phyloP scores from a whole-genome alignment of 2,888 invertebrate species.

The Limnephilus auricula region DNA sequence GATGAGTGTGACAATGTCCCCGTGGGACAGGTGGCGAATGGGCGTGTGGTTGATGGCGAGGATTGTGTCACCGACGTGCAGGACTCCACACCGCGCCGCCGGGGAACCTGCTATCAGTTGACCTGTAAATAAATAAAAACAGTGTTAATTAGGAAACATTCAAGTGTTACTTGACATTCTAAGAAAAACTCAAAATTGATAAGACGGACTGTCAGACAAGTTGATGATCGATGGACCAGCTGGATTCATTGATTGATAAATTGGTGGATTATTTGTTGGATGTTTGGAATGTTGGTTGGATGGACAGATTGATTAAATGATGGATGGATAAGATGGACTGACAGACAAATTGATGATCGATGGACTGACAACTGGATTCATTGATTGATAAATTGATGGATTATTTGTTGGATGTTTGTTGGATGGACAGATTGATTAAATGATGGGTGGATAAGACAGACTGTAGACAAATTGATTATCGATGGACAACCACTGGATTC shows the following conservation, averaged over 20 bases:
- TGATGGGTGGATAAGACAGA: no score
- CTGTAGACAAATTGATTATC: no score
- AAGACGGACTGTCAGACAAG: no score
- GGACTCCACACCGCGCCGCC: slow-evolving; percentile 93
- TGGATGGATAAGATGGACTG: no score
- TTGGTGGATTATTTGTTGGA: background rate
- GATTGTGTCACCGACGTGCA: slow-evolving; percentile 96
- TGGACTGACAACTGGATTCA: no score
- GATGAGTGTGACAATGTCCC: slow-evolving; percentile 97
- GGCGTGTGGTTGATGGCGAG: slow-evolving; percentile 96
- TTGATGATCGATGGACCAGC: no score
- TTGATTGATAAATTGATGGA: background rate
- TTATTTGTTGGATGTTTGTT: background rate
- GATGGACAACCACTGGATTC: no score
- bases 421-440: no score
- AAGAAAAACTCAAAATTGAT: no score
- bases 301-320: no score
- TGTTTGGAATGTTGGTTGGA: background rate
- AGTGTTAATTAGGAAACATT: slow-evolving; percentile 4
- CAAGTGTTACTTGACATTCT: background rate
- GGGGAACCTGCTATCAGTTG: slow-evolving; percentile 97
- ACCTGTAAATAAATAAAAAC: slow-evolving; percentile 77
- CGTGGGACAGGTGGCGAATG: slow-evolving; percentile 94
- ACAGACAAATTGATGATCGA: no score
- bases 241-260: background rate